phyloP scores from a whole-genome alignment of 1,140 invertebrate genomes.

The Hypsibius dujardini region DNA sequence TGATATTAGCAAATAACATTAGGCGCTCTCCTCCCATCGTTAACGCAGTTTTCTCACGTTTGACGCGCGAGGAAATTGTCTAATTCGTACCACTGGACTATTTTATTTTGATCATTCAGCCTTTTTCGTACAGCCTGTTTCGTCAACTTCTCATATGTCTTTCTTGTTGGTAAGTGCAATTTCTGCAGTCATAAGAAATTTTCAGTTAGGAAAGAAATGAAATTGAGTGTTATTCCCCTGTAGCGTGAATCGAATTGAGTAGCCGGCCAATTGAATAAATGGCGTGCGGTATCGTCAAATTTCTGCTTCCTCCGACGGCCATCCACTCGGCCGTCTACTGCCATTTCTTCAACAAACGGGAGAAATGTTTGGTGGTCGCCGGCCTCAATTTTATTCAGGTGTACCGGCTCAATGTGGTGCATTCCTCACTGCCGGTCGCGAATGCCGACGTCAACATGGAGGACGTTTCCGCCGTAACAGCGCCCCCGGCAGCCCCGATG shows the following conservation, averaged over 20 bases:
- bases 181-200: too few relatives aligned
- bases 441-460: conserved; percentile 15
- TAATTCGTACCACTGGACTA: too few relatives aligned
- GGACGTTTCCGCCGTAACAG: conserved; percentile 57
- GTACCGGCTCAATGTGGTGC: conserved; percentile 49
- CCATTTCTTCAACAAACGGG: conserved; percentile 72
- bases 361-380: conserved; percentile 76
- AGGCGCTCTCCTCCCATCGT: too few relatives aligned
- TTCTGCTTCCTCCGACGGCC: conserved; percentile 61
- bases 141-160: too few relatives aligned
- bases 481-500: conserved; percentile 37
- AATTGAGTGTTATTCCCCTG: not conserved
- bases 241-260: not conserved
- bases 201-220: too few relatives aligned
- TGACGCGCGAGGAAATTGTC: too few relatives aligned
- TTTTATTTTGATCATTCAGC: not conserved
- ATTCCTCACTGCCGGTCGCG: conserved; percentile 15
- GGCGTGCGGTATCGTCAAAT: not conserved
- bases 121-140: not conserved
- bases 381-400: conserved; percentile 79
- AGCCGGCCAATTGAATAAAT: not conserved
- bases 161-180: too few relatives aligned
- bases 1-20: too few relatives aligned
- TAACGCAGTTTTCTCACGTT: too few relatives aligned
- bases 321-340: conserved; percentile 84